These are phyloP conservation scores for Solenodon paradoxus DNA, from an alignment of 2,113 vertebrate genomes.

Conservation along the genomic window DNA sequence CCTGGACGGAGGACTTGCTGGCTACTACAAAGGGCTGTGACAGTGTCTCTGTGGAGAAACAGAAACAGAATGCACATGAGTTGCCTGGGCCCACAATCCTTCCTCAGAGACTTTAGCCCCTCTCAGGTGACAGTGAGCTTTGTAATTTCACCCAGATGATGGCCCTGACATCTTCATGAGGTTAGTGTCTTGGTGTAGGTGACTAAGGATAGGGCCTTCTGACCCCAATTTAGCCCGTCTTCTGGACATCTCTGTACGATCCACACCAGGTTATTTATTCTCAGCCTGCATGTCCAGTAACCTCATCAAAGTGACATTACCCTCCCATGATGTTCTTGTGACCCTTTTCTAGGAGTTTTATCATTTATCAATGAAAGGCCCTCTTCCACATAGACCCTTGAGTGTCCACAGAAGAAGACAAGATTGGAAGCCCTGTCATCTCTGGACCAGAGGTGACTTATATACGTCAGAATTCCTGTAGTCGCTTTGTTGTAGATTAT, in stretches of 20 bases:
- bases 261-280: too few species aligned
- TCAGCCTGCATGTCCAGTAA: background rate
- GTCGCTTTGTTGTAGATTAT: too few species aligned
- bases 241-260: too few species aligned
- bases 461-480: too few species aligned
- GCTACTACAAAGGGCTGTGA: background rate
- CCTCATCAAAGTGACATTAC: background rate
- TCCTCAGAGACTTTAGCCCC: background rate
- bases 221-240: background rate
- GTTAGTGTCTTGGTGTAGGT: background rate
- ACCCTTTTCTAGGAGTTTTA: background rate
- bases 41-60: background rate
- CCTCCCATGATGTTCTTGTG: too few species aligned
- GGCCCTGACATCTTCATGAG: background rate
- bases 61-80: background rate
- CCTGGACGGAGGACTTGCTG: background rate
- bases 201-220: background rate
- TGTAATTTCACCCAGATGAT: background rate
- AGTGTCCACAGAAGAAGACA: too few species aligned
- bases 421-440: too few species aligned
- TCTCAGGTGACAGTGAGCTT: background rate
- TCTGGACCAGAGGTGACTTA: background rate
- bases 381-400: background rate
- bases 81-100: too few species aligned
- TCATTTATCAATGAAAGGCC: background rate